These are phyloP conservation scores for Vanessa atalanta DNA, from an alignment of 1,140 invertebrate species.

Conservation along the genomic window DNA sequence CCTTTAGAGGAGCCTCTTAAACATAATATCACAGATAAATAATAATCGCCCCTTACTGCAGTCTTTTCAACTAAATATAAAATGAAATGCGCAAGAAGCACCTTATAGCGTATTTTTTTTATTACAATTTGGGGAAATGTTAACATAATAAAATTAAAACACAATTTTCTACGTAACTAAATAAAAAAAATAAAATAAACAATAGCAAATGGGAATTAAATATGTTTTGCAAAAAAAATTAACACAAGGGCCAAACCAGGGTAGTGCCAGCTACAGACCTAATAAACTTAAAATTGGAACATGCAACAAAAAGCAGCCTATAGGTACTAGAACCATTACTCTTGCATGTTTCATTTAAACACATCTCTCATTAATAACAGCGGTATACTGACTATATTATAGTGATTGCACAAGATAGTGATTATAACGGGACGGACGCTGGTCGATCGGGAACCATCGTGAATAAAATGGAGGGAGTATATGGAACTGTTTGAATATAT, in stretches of 20 bases:
- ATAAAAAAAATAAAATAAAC: neutral
- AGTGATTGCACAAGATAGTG: constrained; percentile 15
- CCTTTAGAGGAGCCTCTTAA: constrained; percentile 48
- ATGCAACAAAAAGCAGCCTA: constrained; percentile 72
- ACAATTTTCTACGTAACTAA: neutral
- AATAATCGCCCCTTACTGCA: constrained; percentile 56
- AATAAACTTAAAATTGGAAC: constrained; percentile 65
- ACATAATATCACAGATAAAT: constrained; percentile 78
- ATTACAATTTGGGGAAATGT: constrained; percentile 18
- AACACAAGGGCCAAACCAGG: constrained; percentile 79
- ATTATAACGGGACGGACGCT: constrained; percentile 32
- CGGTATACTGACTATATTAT: neutral
- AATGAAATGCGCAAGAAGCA: constrained; percentile 37
- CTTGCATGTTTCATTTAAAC: constrained; percentile 47
- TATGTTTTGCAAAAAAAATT: constrained; percentile 52
- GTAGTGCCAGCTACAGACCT: constrained; percentile 78
- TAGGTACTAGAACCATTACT: constrained; percentile 58
- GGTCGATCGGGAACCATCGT: constrained; percentile 13
- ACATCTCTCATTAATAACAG: neutral
- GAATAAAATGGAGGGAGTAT: constrained; percentile 17
- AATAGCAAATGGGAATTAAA: constrained; percentile 35
- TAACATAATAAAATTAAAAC: constrained; percentile 36
- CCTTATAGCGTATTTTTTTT: constrained; percentile 29
- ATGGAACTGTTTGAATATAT: constrained; percentile 16
- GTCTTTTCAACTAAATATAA: constrained; percentile 50